These are phyloP conservation scores for Ommatoiulus sabulosus DNA, from an alignment of 2,888 invertebrate genomes.

Conservation along the genomic window DNA sequence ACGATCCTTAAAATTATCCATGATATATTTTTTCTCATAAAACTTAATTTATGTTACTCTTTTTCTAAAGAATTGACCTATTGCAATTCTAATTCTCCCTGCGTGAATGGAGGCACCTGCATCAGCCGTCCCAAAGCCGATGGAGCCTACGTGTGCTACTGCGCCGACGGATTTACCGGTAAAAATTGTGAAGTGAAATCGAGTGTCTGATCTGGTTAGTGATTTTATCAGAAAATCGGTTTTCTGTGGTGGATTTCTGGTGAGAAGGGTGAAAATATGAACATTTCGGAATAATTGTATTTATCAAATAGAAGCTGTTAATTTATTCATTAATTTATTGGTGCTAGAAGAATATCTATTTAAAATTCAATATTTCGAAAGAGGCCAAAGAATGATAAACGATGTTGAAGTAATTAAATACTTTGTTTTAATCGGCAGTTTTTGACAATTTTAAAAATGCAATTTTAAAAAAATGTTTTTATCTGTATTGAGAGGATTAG, in stretches of 20 bases:
- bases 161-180: slow-evolving; percentile 81
- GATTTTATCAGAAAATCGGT: background rate
- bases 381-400: background rate
- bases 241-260: background rate
- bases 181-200: slow-evolving; percentile 75
- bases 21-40: background rate
- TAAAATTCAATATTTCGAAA: background rate
- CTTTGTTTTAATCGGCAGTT: no score
- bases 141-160: slow-evolving; percentile 81
- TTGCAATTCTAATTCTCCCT: slow-evolving; percentile 81
- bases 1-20: background rate
- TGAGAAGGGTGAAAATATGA: background rate
- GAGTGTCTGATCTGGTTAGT: background rate
- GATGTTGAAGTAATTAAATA: no score
- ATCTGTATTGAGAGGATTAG: no score
- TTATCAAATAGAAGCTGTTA: background rate
- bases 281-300: background rate
- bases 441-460: no score
- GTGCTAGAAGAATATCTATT: background rate
- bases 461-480: no score
- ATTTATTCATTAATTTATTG: slow-evolving; percentile 19
- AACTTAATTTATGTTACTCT: no score
- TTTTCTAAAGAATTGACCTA: slow-evolving; percentile 78
- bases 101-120: slow-evolving; percentile 85
- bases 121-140: slow-evolving; percentile 81